These are phyloP conservation scores for Acomys russatus DNA, from an alignment of 2,797 vertebrate species.

Conservation along the genomic window DNA sequence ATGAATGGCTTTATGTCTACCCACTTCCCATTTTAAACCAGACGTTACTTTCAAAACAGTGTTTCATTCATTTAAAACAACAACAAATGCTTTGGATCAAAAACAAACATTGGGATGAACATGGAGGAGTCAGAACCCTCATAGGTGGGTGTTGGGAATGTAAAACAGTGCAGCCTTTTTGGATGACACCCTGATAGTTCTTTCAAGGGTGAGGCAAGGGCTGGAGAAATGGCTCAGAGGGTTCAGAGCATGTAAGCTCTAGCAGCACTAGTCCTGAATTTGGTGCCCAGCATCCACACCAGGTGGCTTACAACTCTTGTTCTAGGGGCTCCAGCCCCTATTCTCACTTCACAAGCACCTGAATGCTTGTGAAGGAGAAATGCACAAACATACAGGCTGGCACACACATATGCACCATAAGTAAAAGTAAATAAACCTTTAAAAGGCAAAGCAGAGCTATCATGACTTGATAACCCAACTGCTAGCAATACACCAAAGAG, in stretches of 20 bases:
- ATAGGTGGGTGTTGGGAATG: background rate
- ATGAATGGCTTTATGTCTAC: background rate
- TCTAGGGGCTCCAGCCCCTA: background rate
- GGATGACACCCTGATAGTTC: background rate
- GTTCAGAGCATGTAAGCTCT: background rate
- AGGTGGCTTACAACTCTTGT: background rate
- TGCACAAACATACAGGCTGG: background rate
- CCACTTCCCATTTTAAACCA: background rate
- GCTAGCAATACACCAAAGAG: background rate
- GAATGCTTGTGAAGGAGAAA: background rate
- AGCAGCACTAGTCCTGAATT: background rate
- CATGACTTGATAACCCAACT: background rate
- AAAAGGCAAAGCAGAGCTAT: background rate
- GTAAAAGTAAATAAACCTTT: background rate
- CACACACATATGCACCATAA: background rate
- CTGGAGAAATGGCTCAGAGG: background rate
- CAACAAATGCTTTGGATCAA: slow-evolving; percentile 4
- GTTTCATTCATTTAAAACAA: background rate
- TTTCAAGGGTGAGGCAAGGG: background rate
- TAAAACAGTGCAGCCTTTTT: background rate
- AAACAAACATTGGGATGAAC: background rate
- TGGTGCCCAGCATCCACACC: background rate
- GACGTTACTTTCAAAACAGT: slow-evolving; percentile 8
- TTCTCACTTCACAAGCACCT: background rate
- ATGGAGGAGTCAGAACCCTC: background rate